These are phyloP conservation scores for Peromyscus californicus DNA, from an alignment of 2,113 vertebrate genomes.

Conservation along the genomic window DNA sequence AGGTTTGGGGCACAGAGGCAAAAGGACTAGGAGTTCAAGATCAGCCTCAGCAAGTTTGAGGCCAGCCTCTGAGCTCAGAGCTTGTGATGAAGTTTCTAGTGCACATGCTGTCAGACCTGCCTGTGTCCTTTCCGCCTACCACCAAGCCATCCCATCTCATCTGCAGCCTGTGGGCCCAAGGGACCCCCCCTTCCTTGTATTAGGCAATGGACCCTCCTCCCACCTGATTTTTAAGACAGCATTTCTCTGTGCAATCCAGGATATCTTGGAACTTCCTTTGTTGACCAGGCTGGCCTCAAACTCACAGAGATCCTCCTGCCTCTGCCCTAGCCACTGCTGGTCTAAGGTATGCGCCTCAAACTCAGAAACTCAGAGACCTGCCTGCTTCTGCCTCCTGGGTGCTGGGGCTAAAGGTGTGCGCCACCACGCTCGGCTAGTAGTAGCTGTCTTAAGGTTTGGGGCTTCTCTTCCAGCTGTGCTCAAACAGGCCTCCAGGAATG, in stretches of 20 bases:
- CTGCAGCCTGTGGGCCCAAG: not conserved
- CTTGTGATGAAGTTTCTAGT: fast-evolving
- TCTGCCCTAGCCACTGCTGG: too few relatives aligned
- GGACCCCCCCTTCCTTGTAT: not conserved
- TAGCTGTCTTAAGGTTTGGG: not conserved
- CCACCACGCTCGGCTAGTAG: not conserved
- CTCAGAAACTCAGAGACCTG: too few relatives aligned
- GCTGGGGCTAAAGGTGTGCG: too few relatives aligned
- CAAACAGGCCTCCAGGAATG: not conserved
- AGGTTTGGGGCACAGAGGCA: not conserved
- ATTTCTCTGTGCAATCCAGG: not conserved
- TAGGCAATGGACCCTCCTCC: not conserved
- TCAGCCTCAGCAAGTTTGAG: not conserved
- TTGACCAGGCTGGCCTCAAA: not conserved
- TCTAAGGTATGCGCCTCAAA: too few relatives aligned
- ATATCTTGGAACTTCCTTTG: not conserved
- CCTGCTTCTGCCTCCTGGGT: too few relatives aligned
- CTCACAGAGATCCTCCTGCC: not conserved
- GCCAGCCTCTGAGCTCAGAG: not conserved
- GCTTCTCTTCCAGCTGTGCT: not conserved
- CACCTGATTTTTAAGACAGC: not conserved
- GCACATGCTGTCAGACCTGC: fast-evolving
- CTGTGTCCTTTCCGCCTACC: not conserved
- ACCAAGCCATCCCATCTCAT: not conserved
- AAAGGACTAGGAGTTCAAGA: not conserved